Conservation (phyloP, 1,140 invertebrate species). For the Zaprionus taronus region DNA sequence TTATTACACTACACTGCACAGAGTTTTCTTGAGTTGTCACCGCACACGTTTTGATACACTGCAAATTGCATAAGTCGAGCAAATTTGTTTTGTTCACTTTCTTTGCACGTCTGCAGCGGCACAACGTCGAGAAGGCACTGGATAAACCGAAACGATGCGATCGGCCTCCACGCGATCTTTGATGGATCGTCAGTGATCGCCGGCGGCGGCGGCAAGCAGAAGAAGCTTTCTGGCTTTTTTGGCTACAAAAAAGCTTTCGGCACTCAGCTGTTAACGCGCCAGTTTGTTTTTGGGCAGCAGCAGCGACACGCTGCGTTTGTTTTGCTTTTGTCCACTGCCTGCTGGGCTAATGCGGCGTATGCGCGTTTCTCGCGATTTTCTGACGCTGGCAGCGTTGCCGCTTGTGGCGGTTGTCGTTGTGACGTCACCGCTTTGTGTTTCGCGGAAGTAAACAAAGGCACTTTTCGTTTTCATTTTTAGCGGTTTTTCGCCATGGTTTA, state of each 20-base stretch:
- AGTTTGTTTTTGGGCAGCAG: slow-evolving; percentile 21
- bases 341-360: slow-evolving; percentile 58
- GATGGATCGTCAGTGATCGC: slow-evolving; percentile 16
- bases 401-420: slow-evolving; percentile 26
- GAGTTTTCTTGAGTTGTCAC: not conserved
- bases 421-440: slow-evolving; percentile 76
- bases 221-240: slow-evolving; percentile 45
- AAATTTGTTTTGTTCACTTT: not conserved
- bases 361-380: slow-evolving; percentile 28
- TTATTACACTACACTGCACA: slow-evolving; percentile 5
- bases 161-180: not conserved
- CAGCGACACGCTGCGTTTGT: slow-evolving; percentile 68
- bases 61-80: slow-evolving; percentile 37
- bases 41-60: slow-evolving; percentile 18
- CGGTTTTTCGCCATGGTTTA: slow-evolving; percentile 24
- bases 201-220: not conserved
- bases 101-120: slow-evolving; percentile 57
- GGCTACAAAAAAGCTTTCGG: slow-evolving; percentile 51
- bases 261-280: slow-evolving; percentile 67
- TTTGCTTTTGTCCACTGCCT: slow-evolving; percentile 51
- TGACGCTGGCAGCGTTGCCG: slow-evolving; percentile 28
- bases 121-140: slow-evolving; percentile 64
- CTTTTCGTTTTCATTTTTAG: slow-evolving; percentile 22
- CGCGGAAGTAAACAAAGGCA: slow-evolving; percentile 73
- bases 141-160: slow-evolving; percentile 48